Conservation (phyloP, 2,797 vertebrate species). For the Glossophaga mutica region DNA sequence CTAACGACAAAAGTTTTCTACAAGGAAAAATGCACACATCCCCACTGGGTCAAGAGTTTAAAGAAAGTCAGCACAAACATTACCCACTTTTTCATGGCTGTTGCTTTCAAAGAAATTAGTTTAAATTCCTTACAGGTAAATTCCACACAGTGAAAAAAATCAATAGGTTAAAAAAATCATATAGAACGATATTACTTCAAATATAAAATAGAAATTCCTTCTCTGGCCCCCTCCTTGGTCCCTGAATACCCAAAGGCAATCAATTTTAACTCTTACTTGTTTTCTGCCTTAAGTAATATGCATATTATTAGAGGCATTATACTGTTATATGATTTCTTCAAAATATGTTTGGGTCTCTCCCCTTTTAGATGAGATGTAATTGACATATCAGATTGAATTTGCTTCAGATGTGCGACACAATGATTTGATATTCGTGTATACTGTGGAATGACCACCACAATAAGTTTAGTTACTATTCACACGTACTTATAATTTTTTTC, state of each 20-base stretch:
- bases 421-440: not conserved
- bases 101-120: conserved; percentile 15
- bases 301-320: not conserved
- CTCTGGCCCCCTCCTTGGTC: too few relatives aligned
- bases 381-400: not conserved
- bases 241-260: not conserved
- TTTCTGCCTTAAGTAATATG: not conserved
- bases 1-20: not conserved
- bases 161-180: not conserved
- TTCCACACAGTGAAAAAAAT: not conserved
- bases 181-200: not conserved
- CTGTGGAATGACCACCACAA: not conserved
- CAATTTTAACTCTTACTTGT: not conserved
- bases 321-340: not conserved
- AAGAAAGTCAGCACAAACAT: conserved; percentile 3
- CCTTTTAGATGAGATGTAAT: not conserved
- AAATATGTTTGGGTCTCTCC: not conserved
- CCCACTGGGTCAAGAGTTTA: not conserved
- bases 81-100: not conserved
- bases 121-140: not conserved
- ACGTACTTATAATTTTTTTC: not conserved
- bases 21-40: not conserved
- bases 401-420: not conserved
- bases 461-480: not conserved
- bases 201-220: not conserved